Conservation (phyloP, 2,113 vertebrate genomes). For the Bothrops jararaca region DNA sequence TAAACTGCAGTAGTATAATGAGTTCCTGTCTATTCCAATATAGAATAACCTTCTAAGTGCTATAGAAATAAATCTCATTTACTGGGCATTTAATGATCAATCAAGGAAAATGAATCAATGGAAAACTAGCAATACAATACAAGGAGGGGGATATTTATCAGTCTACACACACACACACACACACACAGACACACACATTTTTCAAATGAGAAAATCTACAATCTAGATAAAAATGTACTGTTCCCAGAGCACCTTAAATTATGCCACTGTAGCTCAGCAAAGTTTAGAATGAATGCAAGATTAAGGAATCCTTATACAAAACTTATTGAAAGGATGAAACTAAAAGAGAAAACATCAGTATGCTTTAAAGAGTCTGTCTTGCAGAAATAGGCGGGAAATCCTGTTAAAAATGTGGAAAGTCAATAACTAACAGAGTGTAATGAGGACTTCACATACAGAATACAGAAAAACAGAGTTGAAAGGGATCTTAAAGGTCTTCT, state of each 20-base stretch:
- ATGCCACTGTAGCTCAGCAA: neutral
- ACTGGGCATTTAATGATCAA: rapidly evolving
- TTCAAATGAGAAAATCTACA: neutral
- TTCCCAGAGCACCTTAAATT: neutral
- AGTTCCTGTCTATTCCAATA: neutral
- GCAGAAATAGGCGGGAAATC: neutral
- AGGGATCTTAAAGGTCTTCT: neutral
- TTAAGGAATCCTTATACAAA: neutral
- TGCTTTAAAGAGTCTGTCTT: neutral
- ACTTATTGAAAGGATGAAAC: neutral
- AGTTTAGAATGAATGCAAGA: neutral
- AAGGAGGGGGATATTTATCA: neutral
- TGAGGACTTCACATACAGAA: neutral
- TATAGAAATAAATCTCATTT: neutral
- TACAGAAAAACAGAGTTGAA: neutral
- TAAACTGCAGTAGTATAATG: neutral
- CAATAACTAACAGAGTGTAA: neutral
- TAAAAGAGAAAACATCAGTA: neutral
- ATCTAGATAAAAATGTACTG: neutral
- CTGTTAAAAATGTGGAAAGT: neutral
- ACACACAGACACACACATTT: too few species aligned
- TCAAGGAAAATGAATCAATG: neutral
- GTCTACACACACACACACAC: neutral
- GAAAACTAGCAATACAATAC: neutral
- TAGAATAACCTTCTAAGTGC: neutral